Evolutionary conservation across 2,888 invertebrate genomes (phyloP), one percentile per base, ranked within the genome.

Genomic region (Synanthedon tipuliformis): DNA sequence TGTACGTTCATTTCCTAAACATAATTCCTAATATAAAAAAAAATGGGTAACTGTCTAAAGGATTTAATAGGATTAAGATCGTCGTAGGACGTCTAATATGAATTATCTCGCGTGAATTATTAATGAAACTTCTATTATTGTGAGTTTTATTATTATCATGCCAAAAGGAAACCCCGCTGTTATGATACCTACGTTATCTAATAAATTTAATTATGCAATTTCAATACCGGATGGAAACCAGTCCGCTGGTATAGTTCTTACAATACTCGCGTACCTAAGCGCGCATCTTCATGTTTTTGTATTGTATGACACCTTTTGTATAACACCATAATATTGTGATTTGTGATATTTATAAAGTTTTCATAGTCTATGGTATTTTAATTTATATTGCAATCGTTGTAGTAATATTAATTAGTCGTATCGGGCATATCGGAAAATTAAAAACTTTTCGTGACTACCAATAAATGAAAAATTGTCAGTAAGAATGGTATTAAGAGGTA

Each of bases 171-270:
- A 72, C 63, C 75, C 74, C 63, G 69, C 55, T 58, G 72, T 57
- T 66, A 61, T 70, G 64, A 71, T 71, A 63, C 65, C 56, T 56
- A 34, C 34, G 34, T 34, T 69, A 67, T 65, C 56, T 68, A 70
- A 74, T 71, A 67, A 57, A 73, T 68, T 67, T 70, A 71, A 71
- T 73, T 68, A 74, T 73, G 71, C 65, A 67, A 61, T 60, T 63
- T 55, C 58, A 59, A 68, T 71, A 64, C 70, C 75, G 69, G 73
- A 71, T 75, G 58, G 64, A 59, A 75, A 72, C 73, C 73, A 68
- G 74, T 72, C 68, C 65, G 52, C 15, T 45, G n/a, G 13, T 45
- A 45, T 13, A 13, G 45, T 15, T n/a, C 45, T 45, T 34, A 34
- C 34, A 34, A 10, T 34, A 10, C 34, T 34, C 34, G 34, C 10